Base-by-base conservation (phyloP, 2,888 invertebrate species). In the Orthosia cruda region DNA sequence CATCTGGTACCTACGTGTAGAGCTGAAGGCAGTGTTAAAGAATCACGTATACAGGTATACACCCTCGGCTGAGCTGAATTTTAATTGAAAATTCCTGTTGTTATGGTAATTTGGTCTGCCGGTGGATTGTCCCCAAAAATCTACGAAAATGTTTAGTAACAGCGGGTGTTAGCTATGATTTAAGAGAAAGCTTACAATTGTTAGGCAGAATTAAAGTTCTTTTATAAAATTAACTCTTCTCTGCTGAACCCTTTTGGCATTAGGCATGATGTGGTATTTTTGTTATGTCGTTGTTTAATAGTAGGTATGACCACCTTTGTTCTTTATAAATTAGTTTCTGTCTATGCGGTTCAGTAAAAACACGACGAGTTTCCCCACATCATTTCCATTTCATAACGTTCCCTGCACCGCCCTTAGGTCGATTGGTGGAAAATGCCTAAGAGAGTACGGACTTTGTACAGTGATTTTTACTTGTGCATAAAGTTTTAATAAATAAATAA, bases 21-120 rank as follows among this genome's bases (percentile, higher is more conserved):
- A 57, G 23, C 61, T 47, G 49, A 61, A 68, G 59, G 65, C 32
- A 40, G 47, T 54, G 40, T 58, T 63, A 72, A 74, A 74, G 61
- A 71, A 72, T 77, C 69, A 65, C 73, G 81, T 84, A 47, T 63
- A 54, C 20, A 50, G 3, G 47, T 68, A 20, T 45, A 54, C 20
- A 45, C 4, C 20, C 13, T 32, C 23, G 47, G 55, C n/a, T 55
- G 59, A 61, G 40, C 55, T 63, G 74, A 76, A 85, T 85, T 79
- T 77, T 85, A 82, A 85, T 87, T 74, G 74, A 68, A 69, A 59
- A 67, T 75, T 71, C 52, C 67, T 71, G 65, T 74, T 77, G 81
- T 75, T 72, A 73, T 79, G 79, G 63, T 77, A 77, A 75, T 66
- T 45, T 45, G 26, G 26, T 26, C 49, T 20, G 40, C 40, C 47